Evolutionary conservation across 2,797 vertebrate genomes (phyloP), one percentile per base, ranked within the genome.

Genomic region (Petrocephalus sullivani): DNA sequence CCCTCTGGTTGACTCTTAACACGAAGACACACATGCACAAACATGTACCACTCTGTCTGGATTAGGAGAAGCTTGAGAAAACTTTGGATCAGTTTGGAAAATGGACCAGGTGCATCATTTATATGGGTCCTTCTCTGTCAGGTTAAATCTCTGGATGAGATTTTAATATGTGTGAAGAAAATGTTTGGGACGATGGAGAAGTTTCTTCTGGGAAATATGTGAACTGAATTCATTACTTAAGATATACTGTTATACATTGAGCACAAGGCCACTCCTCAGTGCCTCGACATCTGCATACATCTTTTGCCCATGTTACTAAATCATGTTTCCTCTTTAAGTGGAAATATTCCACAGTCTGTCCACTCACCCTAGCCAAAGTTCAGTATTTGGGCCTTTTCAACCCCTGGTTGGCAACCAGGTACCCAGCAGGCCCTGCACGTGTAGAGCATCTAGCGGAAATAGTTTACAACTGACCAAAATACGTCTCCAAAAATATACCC

Each of bases 401-500:
- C 41, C 33, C 58, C 58, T 10, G 9, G 49, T 51, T 9, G 3
- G 4, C 78, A 37, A 23, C 37, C 51, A 67, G 60, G 46, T 84
- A 28, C 54, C 46, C 4, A 75, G 53, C 12, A 46, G 37, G 7
- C 37, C 16, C 71, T 41, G 71, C 41, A 41, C 37, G 0, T 41
- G 21, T 12, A 51, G 5, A 10, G n/a, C n/a, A 41, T 67, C 57
- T 71, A 67, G 28, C 85, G 81, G 28, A 67, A 67, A 67, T 53
- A 12, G 5, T 85, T 71, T 71, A 85, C 33, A 85, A 54, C 8
- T 21, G 14, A 67, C 87, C 64, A 71, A 87, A 88, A 85, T 85
- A 85, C 81, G 8, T 67, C 9, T 51, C 14, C 28, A 67, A 33
- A n/a, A 14, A 64, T 37, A 60, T 37, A 8, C 33, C 16, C 37